Evolutionary conservation across 2,113 vertebrate species (phyloP).

Genomic region (Heterocephalus glaber): DNA sequence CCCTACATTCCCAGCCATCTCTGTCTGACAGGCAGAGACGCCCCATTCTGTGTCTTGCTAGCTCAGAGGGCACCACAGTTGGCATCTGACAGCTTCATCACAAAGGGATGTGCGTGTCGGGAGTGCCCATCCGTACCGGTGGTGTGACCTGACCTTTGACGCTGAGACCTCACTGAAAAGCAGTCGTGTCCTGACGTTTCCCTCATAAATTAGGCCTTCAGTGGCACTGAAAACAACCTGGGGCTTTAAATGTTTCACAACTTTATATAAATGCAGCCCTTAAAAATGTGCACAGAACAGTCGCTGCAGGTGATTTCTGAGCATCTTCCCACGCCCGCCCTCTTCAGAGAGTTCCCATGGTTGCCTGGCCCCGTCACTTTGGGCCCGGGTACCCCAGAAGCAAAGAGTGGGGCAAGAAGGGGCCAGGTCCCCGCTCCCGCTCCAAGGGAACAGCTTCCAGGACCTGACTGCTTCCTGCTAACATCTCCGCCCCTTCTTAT

Average conservation of each 20-base stretch:
- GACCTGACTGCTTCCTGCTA: not conserved
- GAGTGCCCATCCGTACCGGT: not conserved
- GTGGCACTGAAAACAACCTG: not conserved
- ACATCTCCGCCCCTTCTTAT: not conserved
- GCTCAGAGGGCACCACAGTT: not conserved
- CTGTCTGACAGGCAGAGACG: too few relatives aligned
- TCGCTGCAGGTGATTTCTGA: not conserved
- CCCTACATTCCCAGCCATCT: too few relatives aligned
- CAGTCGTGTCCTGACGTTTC: not conserved
- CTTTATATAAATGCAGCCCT: not conserved
- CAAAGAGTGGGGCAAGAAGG: not conserved
- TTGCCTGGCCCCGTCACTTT: not conserved
- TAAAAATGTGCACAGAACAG: not conserved
- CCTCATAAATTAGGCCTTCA: not conserved
- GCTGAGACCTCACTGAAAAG: too few relatives aligned
- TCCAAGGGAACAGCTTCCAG: not conserved
- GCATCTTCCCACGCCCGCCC: too few relatives aligned
- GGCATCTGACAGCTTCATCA: slow-evolving; percentile 13
- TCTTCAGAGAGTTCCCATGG: not conserved
- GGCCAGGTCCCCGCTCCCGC: not conserved
- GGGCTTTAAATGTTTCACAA: not conserved
- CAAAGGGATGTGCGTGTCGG: not conserved
- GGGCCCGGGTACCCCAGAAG: not conserved
- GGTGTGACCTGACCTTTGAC: slow-evolving; percentile 54
- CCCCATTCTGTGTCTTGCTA: not conserved